Evolutionary conservation across 53 echinoderm and acorn worm genomes (phyloP), one percentile per base, ranked within the genome.

Genomic region (Hippasteria phrygiana): DNA sequence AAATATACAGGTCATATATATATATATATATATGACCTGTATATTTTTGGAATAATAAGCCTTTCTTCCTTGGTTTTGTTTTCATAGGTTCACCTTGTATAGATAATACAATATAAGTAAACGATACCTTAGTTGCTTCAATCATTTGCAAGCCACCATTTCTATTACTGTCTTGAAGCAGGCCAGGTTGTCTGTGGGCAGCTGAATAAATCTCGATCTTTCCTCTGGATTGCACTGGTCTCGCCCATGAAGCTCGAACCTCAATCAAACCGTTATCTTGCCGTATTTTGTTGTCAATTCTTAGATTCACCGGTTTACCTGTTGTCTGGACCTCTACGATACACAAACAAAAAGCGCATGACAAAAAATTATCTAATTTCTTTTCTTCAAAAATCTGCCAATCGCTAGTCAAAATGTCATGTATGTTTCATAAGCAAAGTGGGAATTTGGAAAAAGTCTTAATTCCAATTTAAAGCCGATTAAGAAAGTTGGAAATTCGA

Each of bases 201-300:
- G 47, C 47, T 4, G 0, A 11, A 37, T 85, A 85, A 11, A 39
- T 0, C 26, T 12, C 12, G 4, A 85, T 50, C 0, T 0, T 48
- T 26, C 85, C 91, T 7, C 46, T 87, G 8, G 70, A 29, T 39
- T 87, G 87, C 10, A 91, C 14, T 8, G 91, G 91, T 29, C 70
- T 62, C 14, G 65, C 41, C 91, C 91, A 91, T 2, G 91, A 91
- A 34, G 76, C 79, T 11, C 31, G 14, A n/a, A 87, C 72, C n/a
- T 14, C n/a, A 18, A 87, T 55, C 1, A 29, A 35, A 14, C 69
- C 87, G 18, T 72, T 26, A n/a, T 12, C 40, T 20, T 76, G 77
- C 43, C 69, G 38, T 5, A 36, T 48, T 12, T 71, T 73, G 29
- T 36, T 22, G 71, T 70, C 87, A 4, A 91, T 67, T 5, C 46